phyloP scores from a whole-genome alignment of 2,888 invertebrate genomes.

The Rotaria magnacalcarata region DNA sequence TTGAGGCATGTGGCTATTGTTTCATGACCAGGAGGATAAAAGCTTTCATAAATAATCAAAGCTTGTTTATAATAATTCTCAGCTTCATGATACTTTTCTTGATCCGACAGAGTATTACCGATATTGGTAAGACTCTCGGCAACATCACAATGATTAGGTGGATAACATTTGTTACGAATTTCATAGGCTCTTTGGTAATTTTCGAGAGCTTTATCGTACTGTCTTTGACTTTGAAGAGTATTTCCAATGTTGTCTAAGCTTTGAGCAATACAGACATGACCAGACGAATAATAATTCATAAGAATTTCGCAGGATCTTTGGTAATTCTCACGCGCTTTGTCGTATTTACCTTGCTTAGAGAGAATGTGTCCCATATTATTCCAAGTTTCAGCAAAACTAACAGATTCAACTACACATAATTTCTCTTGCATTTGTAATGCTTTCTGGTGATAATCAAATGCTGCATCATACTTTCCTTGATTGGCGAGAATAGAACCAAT shows the following conservation, averaged over 20 bases:
- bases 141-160: neutral
- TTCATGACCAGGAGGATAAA: neutral
- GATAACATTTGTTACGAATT: neutral
- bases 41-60: neutral
- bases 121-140: neutral
- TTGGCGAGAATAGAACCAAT: neutral
- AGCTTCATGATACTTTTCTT: neutral
- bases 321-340: neutral
- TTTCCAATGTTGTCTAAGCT: neutral
- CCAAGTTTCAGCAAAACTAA: neutral
- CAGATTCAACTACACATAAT: neutral
- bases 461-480: neutral
- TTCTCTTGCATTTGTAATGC: neutral
- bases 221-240: neutral
- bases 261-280: neutral
- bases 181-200: neutral
- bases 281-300: neutral
- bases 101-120: neutral
- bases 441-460: neutral
- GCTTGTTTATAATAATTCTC: neutral
- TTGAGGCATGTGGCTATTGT: neutral
- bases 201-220: neutral
- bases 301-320: neutral
- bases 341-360: neutral
- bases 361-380: neutral